phyloP scores from a whole-genome alignment of 2,888 invertebrate genomes.

The Ellobium chinense region DNA sequence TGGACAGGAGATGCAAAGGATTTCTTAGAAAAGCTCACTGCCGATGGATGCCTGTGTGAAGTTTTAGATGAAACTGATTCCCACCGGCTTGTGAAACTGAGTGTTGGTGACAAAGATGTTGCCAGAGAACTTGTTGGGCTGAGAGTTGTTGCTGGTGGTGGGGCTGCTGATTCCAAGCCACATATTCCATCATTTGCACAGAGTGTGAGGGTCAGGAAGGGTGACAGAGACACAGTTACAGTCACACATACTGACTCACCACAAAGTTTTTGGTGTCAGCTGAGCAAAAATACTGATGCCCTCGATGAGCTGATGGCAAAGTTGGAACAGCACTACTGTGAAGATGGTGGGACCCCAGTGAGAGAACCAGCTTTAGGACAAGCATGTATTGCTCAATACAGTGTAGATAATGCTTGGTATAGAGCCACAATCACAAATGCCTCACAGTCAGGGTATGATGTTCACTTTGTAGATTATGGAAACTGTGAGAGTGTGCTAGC shows the following conservation, averaged over 20 bases:
- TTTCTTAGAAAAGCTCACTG: constrained; percentile 29
- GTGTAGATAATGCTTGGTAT: constrained; percentile 69
- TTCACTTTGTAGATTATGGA: constrained; percentile 67
- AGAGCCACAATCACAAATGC: constrained; percentile 60
- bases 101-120: constrained; percentile 56
- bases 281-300: constrained; percentile 21
- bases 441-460: constrained; percentile 1
- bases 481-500: constrained; percentile 61
- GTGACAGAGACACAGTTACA: constrained; percentile 35
- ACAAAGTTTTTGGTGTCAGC: constrained; percentile 55
- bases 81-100: constrained; percentile 45
- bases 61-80: constrained; percentile 23
- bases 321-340: constrained; percentile 35
- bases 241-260: constrained; percentile 53
- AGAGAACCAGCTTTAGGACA: constrained; percentile 32
- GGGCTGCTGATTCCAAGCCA: not conserved
- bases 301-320: constrained; percentile 45
- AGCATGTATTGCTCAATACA: constrained; percentile 62
- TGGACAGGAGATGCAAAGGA: constrained; percentile 35
- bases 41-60: constrained; percentile 45
- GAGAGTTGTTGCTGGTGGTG: constrained; percentile 38
- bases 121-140: constrained; percentile 54
- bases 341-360: not conserved
- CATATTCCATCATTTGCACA: not conserved
- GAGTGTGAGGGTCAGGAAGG: not conserved